A percentile compares a stretch with the other conserved stretches of the same genome.
Conservation (phyloP, 2,113 vertebrate genomes). For the Lipophrys pholis region DNA sequence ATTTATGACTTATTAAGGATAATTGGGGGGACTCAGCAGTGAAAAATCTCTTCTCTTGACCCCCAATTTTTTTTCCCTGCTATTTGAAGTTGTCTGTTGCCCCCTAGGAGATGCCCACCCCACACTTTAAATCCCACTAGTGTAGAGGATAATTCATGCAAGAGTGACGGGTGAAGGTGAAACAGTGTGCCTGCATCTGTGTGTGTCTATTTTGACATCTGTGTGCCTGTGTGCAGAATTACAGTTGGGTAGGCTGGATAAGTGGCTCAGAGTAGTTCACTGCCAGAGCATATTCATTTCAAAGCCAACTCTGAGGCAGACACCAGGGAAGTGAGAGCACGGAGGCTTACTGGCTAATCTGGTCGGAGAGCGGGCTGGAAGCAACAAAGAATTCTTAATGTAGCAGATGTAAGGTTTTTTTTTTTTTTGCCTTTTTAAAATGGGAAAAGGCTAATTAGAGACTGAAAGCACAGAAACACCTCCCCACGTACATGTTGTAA, state of each 20-base stretch:
- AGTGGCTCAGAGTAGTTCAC: constrained; percentile 77
- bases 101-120: too few species aligned
- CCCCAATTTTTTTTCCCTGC: too few species aligned
- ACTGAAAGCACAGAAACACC: constrained; percentile 54
- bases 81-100: too few species aligned
- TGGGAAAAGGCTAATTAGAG: constrained; percentile 71
- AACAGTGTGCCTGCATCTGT: constrained; percentile 37
- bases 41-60: too few species aligned
- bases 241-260: constrained; percentile 69
- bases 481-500: constrained; percentile 21
- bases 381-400: constrained; percentile 76
- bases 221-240: constrained; percentile 60
- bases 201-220: constrained; percentile 46
- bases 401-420: constrained; percentile 33
- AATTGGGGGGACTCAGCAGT: too few species aligned
- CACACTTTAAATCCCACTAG: too few species aligned
- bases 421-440: background rate
- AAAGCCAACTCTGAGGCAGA: constrained; percentile 78
- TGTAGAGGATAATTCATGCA: background rate
- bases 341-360: constrained; percentile 82
- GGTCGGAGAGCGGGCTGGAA: constrained; percentile 78
- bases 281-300: constrained; percentile 82
- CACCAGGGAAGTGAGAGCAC: constrained; percentile 76
- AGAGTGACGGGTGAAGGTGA: constrained; percentile 46
- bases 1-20: too few species aligned